These are phyloP conservation scores for Erebia ligea DNA, from an alignment of 2,888 invertebrate species.

Conservation along the genomic window DNA sequence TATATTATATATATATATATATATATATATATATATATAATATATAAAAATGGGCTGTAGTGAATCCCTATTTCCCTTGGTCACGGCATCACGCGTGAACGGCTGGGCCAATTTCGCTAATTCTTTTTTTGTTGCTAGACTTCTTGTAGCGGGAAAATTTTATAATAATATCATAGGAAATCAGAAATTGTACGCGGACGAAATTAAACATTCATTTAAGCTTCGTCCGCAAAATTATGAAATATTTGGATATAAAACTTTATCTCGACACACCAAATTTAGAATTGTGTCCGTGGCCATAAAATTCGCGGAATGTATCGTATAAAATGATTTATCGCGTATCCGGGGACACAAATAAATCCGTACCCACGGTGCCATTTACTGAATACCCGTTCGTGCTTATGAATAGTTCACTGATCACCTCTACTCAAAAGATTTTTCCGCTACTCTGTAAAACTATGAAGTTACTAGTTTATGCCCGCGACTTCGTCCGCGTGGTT, in stretches of 20 bases:
- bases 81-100: no score
- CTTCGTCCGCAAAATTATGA: background rate
- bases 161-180: no score
- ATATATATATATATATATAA: no score
- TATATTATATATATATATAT: no score
- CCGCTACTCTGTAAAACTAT: background rate
- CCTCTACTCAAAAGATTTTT: background rate
- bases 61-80: no score
- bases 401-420: background rate
- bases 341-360: constrained; percentile 10
- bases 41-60: no score
- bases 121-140: no score
- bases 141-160: no score
- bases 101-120: no score
- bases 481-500: no score
- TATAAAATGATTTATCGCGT: constrained; percentile 17
- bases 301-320: constrained; percentile 18
- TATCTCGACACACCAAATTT: background rate
- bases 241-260: constrained; percentile 7
- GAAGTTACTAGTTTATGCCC: background rate
- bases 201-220: background rate
- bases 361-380: background rate
- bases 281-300: constrained; percentile 10
- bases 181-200: no score
- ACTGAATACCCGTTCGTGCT: background rate